Base-by-base conservation (phyloP, 2,113 vertebrate genomes). In the Hyaena hyaena region DNA sequence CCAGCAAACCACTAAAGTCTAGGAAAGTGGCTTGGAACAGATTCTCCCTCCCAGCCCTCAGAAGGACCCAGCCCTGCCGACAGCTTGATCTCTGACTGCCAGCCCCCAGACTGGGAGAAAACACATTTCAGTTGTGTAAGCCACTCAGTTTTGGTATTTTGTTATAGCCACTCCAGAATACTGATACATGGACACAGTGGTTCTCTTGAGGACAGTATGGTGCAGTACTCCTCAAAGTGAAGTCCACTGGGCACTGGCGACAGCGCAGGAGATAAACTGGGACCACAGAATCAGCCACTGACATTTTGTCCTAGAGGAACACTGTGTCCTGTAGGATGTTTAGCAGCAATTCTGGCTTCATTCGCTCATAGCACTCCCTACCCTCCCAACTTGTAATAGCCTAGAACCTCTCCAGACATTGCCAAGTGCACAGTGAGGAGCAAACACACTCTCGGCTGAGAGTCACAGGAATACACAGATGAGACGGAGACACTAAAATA, bases 121-220 rank as follows among this genome's bases (percentile, higher is more conserved):
- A 45, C 19, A 6, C 14, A 17, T 16, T 35, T 53, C 74, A 45
- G 7, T 11, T 28, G 14, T 7, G 9, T 11, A 66, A 10, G 66
- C 28, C 28, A 19, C 31, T 4, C 6, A 3, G 31, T 23, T 3
- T 12, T 10, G 43, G 39, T 19, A 9, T 55, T 81, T 26, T 43
- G 55, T 28, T 23, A 24, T 5, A 10, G 8, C 2, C 1, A 31
- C 21, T 19, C 26, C 21, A 10, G 43, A 17, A n/a, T 35, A 26
- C 4, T 33, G 35, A 61, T 0, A 3, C 16, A 21, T 0, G 33
- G 24, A 58, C 16, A 58, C 10, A 15, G 14, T 1, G 1, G 31
- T 4, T 68, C 10, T 48, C 50, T 19, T 7, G 3, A 66, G 31
- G 33, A 53, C 4, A 58, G 39, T 4, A 17, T 3, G 0, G 39